Percentiles rank a stretch among this genome's conserved stretches.
These are phyloP conservation scores for Pipistrellus pipistrellus DNA, from an alignment of 2,797 vertebrate species.

Conservation along the genomic window DNA sequence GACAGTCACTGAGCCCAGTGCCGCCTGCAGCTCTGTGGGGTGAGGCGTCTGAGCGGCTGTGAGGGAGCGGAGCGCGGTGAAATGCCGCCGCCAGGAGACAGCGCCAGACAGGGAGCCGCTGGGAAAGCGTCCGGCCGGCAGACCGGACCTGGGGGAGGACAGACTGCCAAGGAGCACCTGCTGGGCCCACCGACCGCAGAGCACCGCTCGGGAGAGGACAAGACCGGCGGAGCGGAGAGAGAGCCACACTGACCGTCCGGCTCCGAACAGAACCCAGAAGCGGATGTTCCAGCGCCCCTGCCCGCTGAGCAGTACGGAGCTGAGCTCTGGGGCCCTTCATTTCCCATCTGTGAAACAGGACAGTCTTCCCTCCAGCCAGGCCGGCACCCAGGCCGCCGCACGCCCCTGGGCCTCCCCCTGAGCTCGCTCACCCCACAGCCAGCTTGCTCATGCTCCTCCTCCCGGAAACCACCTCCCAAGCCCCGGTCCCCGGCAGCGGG, in stretches of 20 bases:
- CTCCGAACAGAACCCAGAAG: background rate
- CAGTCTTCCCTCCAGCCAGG: background rate
- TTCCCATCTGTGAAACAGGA: background rate
- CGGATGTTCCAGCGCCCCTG: background rate
- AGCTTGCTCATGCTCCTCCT: background rate
- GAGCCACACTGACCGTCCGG: background rate
- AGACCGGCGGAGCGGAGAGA: background rate
- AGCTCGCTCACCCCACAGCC: background rate
- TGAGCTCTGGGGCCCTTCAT: no score
- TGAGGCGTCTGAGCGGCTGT: rapidly evolving
- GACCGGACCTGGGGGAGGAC: background rate
- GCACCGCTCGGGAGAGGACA: background rate
- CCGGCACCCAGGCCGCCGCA: no score
- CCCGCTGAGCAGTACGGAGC: background rate
- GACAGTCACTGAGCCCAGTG: background rate
- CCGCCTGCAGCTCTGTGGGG: no score
- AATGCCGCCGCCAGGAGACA: background rate
- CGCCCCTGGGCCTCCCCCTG: background rate
- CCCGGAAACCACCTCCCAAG: background rate
- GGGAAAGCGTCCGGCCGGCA: background rate
- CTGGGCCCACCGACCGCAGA: background rate
- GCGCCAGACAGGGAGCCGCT: background rate
- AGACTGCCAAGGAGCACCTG: background rate
- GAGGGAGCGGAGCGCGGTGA: background rate
- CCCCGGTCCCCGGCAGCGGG: rapidly evolving